Evolutionary conservation across 2,797 vertebrate genomes (phyloP).

Genomic region (Pangasius sanitwongsei): DNA sequence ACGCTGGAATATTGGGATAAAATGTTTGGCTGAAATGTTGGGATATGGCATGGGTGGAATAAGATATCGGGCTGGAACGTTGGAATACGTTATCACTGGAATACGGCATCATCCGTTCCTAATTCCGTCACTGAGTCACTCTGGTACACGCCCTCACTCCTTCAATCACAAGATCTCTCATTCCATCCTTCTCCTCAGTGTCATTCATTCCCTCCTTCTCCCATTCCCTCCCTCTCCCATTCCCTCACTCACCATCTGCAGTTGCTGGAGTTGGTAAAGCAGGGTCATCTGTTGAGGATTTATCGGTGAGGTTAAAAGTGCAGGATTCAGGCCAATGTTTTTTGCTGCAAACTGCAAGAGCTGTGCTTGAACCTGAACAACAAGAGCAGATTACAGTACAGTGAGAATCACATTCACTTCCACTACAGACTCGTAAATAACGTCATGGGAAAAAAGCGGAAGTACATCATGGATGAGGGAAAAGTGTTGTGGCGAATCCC

Average conservation of each 20-base stretch:
- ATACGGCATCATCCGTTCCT: not conserved
- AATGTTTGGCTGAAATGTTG: not conserved
- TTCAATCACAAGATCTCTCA: not conserved
- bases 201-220: not conserved
- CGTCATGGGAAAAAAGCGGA: not conserved
- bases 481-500: not conserved
- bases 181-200: not conserved
- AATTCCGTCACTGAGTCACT: not conserved
- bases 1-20: not conserved
- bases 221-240: not conserved
- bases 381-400: not conserved
- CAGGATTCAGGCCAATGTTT: conserved; percentile 99
- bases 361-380: conserved; percentile 98
- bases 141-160: not conserved
- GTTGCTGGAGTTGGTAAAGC: conserved; percentile 99
- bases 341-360: conserved; percentile 99
- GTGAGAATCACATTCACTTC: not conserved
- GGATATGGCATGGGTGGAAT: not conserved
- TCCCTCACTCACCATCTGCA: conserved; percentile 92
- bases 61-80: not conserved
- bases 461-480: not conserved
- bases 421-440: not conserved
- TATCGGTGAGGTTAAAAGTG: conserved; percentile 99
- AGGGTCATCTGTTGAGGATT: conserved; percentile 99
- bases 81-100: not conserved